Evolutionary conservation across 1,140 invertebrate species (phyloP).

Genomic region (Drosophila sulfurigaster): DNA sequence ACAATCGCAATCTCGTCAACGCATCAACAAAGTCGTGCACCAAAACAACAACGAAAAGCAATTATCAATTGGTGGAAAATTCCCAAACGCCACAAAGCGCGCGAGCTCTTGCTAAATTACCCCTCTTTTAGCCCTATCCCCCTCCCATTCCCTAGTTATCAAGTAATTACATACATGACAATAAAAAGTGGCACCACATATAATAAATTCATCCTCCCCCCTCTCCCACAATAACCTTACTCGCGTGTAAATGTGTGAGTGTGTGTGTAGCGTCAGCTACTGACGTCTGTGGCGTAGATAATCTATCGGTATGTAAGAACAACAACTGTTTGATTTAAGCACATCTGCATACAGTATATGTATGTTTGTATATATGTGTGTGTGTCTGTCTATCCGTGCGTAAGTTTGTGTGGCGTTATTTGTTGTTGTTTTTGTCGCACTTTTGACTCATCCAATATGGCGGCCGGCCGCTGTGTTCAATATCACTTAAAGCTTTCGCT

Average conservation of each 20-base stretch:
- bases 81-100: conserved; percentile 25
- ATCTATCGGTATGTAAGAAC: conserved; percentile 7
- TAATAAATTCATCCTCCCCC: conserved; percentile 6
- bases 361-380: too few species aligned
- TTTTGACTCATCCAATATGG: conserved; percentile 64
- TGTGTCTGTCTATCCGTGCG: background rate
- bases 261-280: conserved; percentile 6
- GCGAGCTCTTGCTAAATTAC: conserved; percentile 6
- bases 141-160: background rate
- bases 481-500: conserved; percentile 26
- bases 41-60: conserved; percentile 64
- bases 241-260: background rate
- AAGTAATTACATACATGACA: conserved; percentile 27
- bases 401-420: background rate
- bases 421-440: conserved; percentile 4
- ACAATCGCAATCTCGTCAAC: conserved; percentile 51
- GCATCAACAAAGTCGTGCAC: conserved; percentile 53
- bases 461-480: conserved; percentile 30
- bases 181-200: conserved; percentile 20
- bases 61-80: conserved; percentile 66
- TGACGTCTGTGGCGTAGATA: conserved; percentile 5
- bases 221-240: background rate
- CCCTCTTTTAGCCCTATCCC: background rate
- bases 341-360: background rate
- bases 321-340: background rate